Evolutionary conservation across 2,113 vertebrate species (phyloP).

Genomic region (Brachyistius frenatus): DNA sequence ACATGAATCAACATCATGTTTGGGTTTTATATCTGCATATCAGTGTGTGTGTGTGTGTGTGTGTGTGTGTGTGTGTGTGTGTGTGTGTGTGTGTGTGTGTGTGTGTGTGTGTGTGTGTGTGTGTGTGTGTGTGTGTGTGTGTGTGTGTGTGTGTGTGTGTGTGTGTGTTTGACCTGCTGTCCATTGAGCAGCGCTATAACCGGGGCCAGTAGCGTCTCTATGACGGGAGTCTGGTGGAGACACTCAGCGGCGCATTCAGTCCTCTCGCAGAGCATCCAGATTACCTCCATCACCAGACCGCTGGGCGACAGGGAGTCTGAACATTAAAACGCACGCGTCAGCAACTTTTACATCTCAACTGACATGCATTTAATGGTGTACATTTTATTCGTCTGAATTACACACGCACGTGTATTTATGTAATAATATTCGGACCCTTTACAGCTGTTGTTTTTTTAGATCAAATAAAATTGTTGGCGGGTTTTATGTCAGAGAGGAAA

Average conservation of each 20-base stretch:
- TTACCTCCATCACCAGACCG: constrained; percentile 88
- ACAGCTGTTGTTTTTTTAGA: too few relatives aligned
- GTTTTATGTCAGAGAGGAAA: too few relatives aligned
- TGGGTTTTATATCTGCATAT: background rate
- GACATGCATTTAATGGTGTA: too few relatives aligned
- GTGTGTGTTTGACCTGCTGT: constrained; percentile 82
- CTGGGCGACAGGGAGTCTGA: constrained; percentile 89
- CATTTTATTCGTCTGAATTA: too few relatives aligned
- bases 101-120: background rate
- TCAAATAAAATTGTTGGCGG: too few relatives aligned
- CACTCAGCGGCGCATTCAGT: constrained; percentile 89
- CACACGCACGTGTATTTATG: too few relatives aligned
- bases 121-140: background rate
- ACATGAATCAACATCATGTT: too few relatives aligned
- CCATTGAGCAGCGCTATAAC: constrained; percentile 85
- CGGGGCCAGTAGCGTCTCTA: constrained; percentile 88
- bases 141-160: background rate
- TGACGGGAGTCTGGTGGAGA: constrained; percentile 85
- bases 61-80: background rate
- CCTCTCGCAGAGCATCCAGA: constrained; percentile 90
- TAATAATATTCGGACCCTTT: too few relatives aligned
- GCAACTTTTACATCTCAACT: background rate
- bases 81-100: background rate
- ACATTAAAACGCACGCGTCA: constrained; percentile 18
- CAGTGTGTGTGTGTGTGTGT: background rate